Conservation (phyloP, 37 sponge, comb jelly and placozoan genomes). For the Beroe ovata region DNA sequence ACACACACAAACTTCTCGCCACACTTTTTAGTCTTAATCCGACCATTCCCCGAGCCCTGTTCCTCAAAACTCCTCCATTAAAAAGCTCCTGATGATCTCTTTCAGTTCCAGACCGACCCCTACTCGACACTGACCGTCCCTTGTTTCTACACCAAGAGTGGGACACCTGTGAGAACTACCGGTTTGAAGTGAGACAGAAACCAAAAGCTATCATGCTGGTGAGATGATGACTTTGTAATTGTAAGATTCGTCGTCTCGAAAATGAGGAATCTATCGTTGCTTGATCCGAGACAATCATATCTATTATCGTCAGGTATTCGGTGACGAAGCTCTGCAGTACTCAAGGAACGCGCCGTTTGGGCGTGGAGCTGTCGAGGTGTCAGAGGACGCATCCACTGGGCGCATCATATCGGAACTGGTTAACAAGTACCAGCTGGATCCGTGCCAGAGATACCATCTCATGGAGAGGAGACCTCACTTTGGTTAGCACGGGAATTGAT, state of each 20-base stretch:
- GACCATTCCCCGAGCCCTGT: background rate
- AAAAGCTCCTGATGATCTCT: no score
- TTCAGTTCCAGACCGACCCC: constrained; percentile 55
- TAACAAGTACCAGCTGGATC: constrained; percentile 64
- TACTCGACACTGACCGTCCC: constrained; percentile 45
- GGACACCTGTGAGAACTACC: constrained; percentile 31
- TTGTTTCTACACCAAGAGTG: constrained; percentile 48
- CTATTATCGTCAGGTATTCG: constrained; percentile 15
- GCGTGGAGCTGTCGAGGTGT: constrained; percentile 37
- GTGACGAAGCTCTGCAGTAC: constrained; percentile 24
- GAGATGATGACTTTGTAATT: no score
- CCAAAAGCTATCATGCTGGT: constrained; percentile 66
- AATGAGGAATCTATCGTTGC: no score
- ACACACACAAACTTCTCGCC: no score
- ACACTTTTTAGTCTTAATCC: background rate
- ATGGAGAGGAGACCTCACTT: constrained; percentile 56
- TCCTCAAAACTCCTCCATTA: no score
- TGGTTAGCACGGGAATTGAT: background rate
- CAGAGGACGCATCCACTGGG: constrained; percentile 32
- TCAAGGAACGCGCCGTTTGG: background rate
- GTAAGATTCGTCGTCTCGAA: no score
- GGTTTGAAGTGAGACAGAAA: constrained; percentile 64
- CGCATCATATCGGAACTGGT: constrained; percentile 56
- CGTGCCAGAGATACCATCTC: constrained; percentile 59
- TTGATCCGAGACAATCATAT: no score